phyloP scores from a whole-genome alignment of 2,888 invertebrate species.

The Taphrorychus bicolor region DNA sequence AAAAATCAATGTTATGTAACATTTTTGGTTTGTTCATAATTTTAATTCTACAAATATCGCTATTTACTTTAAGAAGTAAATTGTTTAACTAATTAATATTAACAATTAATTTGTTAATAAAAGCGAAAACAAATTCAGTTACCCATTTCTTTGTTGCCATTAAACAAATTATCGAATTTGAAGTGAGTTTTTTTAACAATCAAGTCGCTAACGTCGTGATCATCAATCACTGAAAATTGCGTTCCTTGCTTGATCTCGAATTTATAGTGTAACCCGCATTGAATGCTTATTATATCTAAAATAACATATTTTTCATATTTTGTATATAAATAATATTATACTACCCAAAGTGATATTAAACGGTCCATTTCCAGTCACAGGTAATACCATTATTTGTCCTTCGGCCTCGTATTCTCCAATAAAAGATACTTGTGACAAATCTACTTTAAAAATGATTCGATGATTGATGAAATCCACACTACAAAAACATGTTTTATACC shows the following conservation, averaged over 20 bases:
- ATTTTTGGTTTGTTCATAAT: too few relatives aligned
- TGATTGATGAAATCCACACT: slow-evolving; percentile 39
- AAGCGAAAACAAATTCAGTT: too few relatives aligned
- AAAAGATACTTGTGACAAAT: slow-evolving; percentile 44
- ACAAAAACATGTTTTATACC: neutral
- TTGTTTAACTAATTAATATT: too few relatives aligned
- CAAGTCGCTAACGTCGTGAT: slow-evolving; percentile 42
- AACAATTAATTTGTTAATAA: too few relatives aligned
- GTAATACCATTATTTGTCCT: slow-evolving; percentile 53
- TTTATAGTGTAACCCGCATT: slow-evolving; percentile 46
- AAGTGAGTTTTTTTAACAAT: slow-evolving; percentile 42
- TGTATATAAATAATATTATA: neutral
- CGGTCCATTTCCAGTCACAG: slow-evolving; percentile 52
- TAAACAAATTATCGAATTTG: slow-evolving; percentile 50
- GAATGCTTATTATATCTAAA: slow-evolving; percentile 43
- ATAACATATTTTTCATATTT: neutral
- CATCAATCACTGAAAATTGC: slow-evolving; percentile 43
- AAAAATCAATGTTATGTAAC: too few relatives aligned
- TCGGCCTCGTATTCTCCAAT: slow-evolving; percentile 50
- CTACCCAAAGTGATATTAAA: slow-evolving; percentile 51
- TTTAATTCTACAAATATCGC: too few relatives aligned
- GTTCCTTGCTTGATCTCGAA: slow-evolving; percentile 42
- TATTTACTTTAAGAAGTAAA: too few relatives aligned
- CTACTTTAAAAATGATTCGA: slow-evolving; percentile 36
- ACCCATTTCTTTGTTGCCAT: slow-evolving; percentile 51